Conservation (phyloP, 2,888 invertebrate genomes). For the Volucella zonaria region DNA sequence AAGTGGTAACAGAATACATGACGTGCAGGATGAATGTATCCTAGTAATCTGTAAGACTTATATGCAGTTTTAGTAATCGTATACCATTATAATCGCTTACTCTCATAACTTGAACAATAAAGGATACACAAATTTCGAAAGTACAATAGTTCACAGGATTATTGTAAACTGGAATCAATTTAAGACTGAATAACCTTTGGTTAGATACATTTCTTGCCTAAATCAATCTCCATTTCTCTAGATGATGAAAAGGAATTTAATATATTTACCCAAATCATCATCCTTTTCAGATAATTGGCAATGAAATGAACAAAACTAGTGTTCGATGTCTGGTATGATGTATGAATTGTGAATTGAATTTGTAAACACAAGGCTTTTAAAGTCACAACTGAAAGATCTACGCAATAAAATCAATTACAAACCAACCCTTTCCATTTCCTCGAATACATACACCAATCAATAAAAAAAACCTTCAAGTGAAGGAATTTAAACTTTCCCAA, state of each 20-base stretch:
- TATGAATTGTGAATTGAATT: no score
- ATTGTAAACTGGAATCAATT: slow-evolving; percentile 26
- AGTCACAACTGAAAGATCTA: no score
- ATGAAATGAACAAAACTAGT: background rate
- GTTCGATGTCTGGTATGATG: background rate
- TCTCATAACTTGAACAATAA: slow-evolving; percentile 4
- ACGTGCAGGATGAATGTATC: slow-evolving; percentile 21
- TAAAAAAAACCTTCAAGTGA: no score
- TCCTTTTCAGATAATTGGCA: background rate
- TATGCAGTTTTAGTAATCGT: background rate
- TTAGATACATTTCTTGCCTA: slow-evolving; percentile 10
- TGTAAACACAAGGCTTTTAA: no score
- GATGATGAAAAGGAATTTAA: background rate
- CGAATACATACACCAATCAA: no score
- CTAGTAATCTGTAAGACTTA: background rate
- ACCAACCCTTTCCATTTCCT: no score
- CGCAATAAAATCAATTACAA: no score
- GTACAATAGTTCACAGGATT: background rate
- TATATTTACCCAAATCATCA: background rate
- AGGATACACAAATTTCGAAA: background rate
- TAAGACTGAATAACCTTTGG: slow-evolving; percentile 11
- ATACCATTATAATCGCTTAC: slow-evolving; percentile 4
- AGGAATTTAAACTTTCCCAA: no score
- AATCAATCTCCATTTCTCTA: slow-evolving; percentile 20
- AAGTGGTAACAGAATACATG: slow-evolving; percentile 38